Evolutionary conservation across 2,113 vertebrate species (phyloP).

Genomic region (human): GRCh38 chr1:208586001-208586500

Average conservation of each 20-base stretch:
- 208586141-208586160: constrained; percentile 25
- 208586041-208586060: background rate
- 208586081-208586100: background rate
- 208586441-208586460: background rate
- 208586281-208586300: constrained; percentile 17
- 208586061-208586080: background rate
- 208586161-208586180: background rate
- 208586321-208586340: background rate
- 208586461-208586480: background rate
- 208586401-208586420: background rate
- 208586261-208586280: background rate
- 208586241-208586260: background rate
- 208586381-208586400: background rate
- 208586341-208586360: background rate
- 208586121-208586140: background rate
- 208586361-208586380: background rate
- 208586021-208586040: background rate
- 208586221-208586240: background rate
- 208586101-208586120: background rate
- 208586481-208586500: background rate
- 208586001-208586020: background rate
- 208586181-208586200: background rate
- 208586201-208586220: background rate
- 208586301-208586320: background rate
- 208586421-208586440: background rate